Evolutionary conservation across 2,797 vertebrate genomes (phyloP).

Genomic region (Numenius phaeopus): DNA sequence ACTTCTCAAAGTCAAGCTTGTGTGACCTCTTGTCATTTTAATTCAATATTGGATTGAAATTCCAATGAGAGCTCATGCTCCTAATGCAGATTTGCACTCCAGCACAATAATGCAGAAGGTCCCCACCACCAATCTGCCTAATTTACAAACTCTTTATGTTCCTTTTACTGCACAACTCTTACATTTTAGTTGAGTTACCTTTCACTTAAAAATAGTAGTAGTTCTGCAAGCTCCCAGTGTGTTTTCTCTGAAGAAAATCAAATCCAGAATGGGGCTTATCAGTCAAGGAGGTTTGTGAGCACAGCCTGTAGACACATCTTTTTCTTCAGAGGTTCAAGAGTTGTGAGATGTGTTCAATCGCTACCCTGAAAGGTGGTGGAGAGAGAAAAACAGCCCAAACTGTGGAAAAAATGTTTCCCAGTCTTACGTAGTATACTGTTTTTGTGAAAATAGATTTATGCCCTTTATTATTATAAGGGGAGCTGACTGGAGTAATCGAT

Average conservation of each 20-base stretch:
- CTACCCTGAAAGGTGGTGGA: neutral
- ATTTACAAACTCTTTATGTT: neutral
- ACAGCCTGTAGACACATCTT: neutral
- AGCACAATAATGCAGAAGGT: neutral
- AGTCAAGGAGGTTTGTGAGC: neutral
- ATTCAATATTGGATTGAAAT: neutral
- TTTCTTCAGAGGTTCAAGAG: neutral
- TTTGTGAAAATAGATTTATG: neutral
- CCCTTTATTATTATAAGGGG: neutral
- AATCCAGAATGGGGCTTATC: neutral
- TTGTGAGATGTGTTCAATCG: accelerated
- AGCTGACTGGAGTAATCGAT: neutral
- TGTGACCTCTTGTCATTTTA: neutral
- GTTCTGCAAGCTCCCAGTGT: neutral
- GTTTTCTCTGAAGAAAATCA: neutral
- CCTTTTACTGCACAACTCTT: neutral
- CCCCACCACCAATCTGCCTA: accelerated
- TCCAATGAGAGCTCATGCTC: neutral
- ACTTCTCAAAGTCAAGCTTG: neutral
- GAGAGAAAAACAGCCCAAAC: neutral
- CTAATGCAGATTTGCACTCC: neutral
- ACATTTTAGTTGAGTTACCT: neutral
- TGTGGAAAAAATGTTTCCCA: neutral
- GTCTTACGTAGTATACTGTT: neutral
- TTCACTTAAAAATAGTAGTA: neutral